These are phyloP conservation scores for Cotesia glomerata DNA, from an alignment of 1,140 invertebrate genomes.

Conservation along the genomic window DNA sequence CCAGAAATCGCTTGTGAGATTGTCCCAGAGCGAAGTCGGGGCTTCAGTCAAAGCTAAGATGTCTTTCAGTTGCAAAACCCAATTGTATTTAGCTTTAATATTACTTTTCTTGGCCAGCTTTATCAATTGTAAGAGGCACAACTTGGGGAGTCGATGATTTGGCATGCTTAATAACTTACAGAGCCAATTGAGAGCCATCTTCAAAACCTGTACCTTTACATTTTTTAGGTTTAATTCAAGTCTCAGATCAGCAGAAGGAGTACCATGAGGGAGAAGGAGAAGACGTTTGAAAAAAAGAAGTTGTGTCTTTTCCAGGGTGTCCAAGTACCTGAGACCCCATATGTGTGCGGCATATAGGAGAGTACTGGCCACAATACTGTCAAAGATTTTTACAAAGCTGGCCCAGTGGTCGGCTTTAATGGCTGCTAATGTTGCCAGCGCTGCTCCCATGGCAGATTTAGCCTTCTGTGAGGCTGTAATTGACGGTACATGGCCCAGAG, in stretches of 20 bases:
- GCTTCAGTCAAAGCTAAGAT: too few species aligned
- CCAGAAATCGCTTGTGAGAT: too few species aligned
- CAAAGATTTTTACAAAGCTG: neutral
- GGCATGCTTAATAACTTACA: neutral
- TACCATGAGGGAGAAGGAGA: neutral
- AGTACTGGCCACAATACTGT: neutral
- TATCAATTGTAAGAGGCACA: neutral
- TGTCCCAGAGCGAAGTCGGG: too few species aligned
- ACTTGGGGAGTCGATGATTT: neutral
- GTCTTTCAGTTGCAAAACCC: too few species aligned
- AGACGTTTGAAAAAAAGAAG: neutral
- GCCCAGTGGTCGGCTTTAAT: neutral
- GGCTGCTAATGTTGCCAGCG: neutral
- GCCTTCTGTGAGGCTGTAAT: too few species aligned
- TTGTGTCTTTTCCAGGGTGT: neutral
- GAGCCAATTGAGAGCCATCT: neutral
- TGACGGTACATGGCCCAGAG: too few species aligned
- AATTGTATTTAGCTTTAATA: too few species aligned
- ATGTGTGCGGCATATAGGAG: neutral
- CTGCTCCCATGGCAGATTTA: neutral
- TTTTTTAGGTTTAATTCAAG: neutral
- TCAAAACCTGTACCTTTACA: neutral
- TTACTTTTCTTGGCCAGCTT: too few species aligned
- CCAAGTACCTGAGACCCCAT: neutral
- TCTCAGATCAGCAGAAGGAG: neutral